Percentiles rank a stretch among this genome's conserved stretches.
phyloP scores from a whole-genome alignment of 1,140 invertebrate genomes.

The Homarus americanus region DNA sequence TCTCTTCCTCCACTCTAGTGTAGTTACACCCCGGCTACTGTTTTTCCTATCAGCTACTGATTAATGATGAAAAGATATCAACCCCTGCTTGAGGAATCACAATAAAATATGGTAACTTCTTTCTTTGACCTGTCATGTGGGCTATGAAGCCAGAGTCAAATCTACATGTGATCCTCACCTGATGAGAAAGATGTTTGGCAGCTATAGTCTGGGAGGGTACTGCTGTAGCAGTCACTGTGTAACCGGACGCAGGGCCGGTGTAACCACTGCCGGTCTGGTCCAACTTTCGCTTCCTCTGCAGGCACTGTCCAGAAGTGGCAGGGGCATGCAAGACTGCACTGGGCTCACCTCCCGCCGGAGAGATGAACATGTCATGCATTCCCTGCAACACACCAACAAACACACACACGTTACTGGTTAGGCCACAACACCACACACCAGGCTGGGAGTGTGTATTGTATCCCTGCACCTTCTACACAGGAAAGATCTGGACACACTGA shows the following conservation, averaged over 20 bases:
- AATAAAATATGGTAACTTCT: too few species aligned
- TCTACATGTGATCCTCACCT: slow-evolving; percentile 20
- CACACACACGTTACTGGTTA: slow-evolving; percentile 65
- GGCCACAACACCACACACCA: slow-evolving; percentile 60
- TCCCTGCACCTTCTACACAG: background rate
- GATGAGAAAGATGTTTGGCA: slow-evolving; percentile 62
- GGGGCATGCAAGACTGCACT: slow-evolving; percentile 76
- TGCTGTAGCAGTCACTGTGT: slow-evolving; percentile 61
- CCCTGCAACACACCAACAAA: slow-evolving; percentile 79
- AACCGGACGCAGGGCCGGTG: slow-evolving; percentile 37
- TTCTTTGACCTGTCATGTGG: background rate
- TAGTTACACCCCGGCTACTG: too few species aligned
- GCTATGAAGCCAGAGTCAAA: background rate
- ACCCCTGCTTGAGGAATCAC: too few species aligned
- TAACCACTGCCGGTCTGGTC: slow-evolving; percentile 75
- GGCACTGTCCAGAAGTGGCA: slow-evolving; percentile 74
- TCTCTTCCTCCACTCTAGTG: too few species aligned
- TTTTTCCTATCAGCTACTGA: too few species aligned
- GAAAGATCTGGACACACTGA: background rate
- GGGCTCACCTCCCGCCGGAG: slow-evolving; percentile 78
- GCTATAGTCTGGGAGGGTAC: slow-evolving; percentile 54
- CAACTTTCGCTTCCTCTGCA: slow-evolving; percentile 82
- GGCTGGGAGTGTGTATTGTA: background rate
- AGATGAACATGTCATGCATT: slow-evolving; percentile 87
- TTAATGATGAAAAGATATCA: too few species aligned